phyloP scores from a whole-genome alignment of 37 sponge, comb jelly and placozoan genomes.

The Spongilla lacustris region DNA sequence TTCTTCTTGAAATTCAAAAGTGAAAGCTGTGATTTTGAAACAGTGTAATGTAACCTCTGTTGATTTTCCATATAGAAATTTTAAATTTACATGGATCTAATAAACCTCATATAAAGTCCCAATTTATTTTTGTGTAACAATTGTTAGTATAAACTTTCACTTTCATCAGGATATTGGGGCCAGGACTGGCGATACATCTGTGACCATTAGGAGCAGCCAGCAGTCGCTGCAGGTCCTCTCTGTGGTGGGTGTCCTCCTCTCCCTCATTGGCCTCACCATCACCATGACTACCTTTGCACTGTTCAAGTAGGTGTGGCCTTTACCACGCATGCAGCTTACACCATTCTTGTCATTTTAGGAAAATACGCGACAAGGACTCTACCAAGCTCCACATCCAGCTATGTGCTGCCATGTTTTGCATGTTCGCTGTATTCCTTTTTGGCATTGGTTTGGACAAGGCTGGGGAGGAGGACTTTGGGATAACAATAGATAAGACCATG shows the following conservation, averaged over 20 bases:
- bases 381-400: not conserved
- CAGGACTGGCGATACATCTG: not conserved
- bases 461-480: constrained; percentile 13
- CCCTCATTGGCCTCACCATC: not conserved
- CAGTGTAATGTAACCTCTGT: too few relatives aligned
- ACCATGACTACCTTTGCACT: not conserved
- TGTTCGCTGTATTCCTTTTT: not conserved
- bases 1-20: too few relatives aligned
- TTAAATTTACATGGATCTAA: too few relatives aligned
- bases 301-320: not conserved
- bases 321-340: not conserved
- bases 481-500: constrained; percentile 22
- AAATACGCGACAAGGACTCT: not conserved
- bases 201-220: not conserved
- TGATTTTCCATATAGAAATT: too few relatives aligned
- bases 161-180: not conserved
- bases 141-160: not conserved
- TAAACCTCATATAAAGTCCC: too few relatives aligned
- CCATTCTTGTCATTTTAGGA: not conserved
- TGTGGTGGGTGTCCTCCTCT: not conserved
- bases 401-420: not conserved
- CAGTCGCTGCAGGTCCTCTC: not conserved
- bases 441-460: not conserved
- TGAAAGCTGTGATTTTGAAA: too few relatives aligned
- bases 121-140: too few relatives aligned